Percentiles rank a stretch among this genome's conserved stretches.
These are phyloP conservation scores for Drosophila albomicans DNA, from an alignment of 1,140 invertebrate genomes.

Conservation along the genomic window DNA sequence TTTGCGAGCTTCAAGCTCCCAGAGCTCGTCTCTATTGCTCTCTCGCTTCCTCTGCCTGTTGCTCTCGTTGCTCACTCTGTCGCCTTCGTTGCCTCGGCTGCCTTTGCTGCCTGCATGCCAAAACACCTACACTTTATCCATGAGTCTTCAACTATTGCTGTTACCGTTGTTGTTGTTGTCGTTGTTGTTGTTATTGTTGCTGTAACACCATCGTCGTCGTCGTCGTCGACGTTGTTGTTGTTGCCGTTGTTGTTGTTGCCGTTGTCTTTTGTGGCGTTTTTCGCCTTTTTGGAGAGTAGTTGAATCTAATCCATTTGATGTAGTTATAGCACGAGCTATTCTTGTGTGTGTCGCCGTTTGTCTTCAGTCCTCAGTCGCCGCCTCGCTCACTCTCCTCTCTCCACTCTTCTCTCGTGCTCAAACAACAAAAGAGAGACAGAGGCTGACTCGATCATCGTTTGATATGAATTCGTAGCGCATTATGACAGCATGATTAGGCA, in stretches of 20 bases:
- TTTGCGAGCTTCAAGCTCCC: conserved; percentile 27
- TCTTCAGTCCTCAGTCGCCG: conserved; percentile 19
- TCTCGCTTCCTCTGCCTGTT: neutral
- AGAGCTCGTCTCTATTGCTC: conserved; percentile 12
- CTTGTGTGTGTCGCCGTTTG: conserved; percentile 72
- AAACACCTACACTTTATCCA: conserved; percentile 75
- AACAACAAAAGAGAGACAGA: conserved; percentile 71
- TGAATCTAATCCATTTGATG: conserved; percentile 84
- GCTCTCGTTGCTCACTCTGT: neutral
- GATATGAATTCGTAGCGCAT: conserved; percentile 84
- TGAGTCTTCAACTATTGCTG: conserved; percentile 38
- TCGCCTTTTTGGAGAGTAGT: conserved; percentile 81
- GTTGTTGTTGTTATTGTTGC: conserved; percentile 35
- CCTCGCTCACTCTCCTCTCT: neutral
- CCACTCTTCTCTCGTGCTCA: neutral
- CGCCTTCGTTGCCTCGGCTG: conserved; percentile 4
- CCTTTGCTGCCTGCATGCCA: conserved; percentile 61
- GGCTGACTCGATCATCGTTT: conserved; percentile 82
- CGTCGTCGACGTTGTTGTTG: conserved; percentile 29
- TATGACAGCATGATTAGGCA: conserved; percentile 85
- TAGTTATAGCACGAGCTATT: conserved; percentile 84
- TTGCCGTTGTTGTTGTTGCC: conserved; percentile 22
- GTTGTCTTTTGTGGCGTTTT: conserved; percentile 76
- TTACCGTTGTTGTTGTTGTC: conserved; percentile 27
- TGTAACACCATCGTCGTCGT: conserved; percentile 47